Evolutionary conservation across 2,888 invertebrate species (phyloP).

Genomic region (Micoletzkya japonica): DNA sequence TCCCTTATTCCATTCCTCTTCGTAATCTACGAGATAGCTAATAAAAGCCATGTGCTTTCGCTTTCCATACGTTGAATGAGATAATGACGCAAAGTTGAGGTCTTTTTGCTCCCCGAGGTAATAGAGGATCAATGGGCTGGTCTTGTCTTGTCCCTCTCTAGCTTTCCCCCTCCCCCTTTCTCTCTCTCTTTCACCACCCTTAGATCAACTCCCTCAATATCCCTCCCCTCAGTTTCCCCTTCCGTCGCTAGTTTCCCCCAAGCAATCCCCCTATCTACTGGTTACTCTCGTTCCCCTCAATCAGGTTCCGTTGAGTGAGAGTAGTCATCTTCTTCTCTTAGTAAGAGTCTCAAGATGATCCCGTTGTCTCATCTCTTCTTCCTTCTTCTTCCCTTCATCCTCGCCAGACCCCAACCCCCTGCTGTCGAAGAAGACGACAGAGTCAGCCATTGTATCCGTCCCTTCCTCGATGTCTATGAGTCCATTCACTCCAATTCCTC

Average conservation of each 20-base stretch:
- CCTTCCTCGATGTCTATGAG: constrained; percentile 23
- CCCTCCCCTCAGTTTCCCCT: background rate
- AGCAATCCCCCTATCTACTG: constrained; percentile 7
- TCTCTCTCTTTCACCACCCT: too few relatives aligned
- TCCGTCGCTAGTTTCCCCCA: background rate
- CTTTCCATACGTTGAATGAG: too few relatives aligned
- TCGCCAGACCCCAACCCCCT: too few relatives aligned
- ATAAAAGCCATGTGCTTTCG: too few relatives aligned
- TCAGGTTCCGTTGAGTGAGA: constrained; percentile 1
- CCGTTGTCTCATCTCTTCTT: background rate
- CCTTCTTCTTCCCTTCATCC: background rate
- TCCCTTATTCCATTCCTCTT: too few relatives aligned
- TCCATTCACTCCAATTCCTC: constrained; percentile 1
- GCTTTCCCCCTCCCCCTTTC: too few relatives aligned
- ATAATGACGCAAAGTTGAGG: too few relatives aligned
- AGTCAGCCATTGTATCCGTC: constrained; percentile 17
- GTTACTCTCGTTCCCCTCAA: constrained; percentile 13
- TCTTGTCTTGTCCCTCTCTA: too few relatives aligned
- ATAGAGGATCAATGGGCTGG: too few relatives aligned
- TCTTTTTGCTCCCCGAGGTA: too few relatives aligned
- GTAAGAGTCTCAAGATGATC: background rate
- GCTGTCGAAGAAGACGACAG: constrained; percentile 12
- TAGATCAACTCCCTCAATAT: background rate
- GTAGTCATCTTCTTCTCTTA: constrained; percentile 7
- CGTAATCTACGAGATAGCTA: too few relatives aligned